Base-by-base conservation (phyloP, 1,140 invertebrate genomes). In the Lycorma delicatula region DNA sequence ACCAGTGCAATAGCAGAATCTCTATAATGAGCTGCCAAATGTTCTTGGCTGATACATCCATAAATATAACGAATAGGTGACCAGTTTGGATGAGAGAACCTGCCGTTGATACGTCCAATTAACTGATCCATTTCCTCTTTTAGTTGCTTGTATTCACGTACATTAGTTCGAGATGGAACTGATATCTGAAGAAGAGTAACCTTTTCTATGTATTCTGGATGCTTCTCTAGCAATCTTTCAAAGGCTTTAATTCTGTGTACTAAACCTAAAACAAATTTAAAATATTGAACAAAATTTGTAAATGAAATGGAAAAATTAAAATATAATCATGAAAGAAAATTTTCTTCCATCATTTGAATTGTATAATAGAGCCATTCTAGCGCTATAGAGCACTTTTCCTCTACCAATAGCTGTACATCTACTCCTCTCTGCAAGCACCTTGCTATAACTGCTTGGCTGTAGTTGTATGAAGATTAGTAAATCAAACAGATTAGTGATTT, bases 111-210 rank as follows among this genome's bases (percentile, higher is more conserved):
- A 46, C 83, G 78, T 29, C 90, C 91, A 53, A 93, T 89, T 34
- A 93, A 68, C 67, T 93, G 89, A 70, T 94, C 90, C 72, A 93
- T 89, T 68, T 93, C 90, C 66, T 93, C 86, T 66, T 93, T 93
- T 51, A 94, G 74, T 62, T 93, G 89, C 65, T 91, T 87, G 66
- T 94, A 94, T 68, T 93, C 91, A 65, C 87, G 87, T 0, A 94
- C 90, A 67, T 93, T 90, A 1, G 89, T 93, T 62, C 91, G 77
- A 0, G 90, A 93, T 12, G 91, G 90, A n/a, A 93, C 90, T 3
- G 90, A 86, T 54, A 94, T 88, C 73, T 92, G 89, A 4, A 92
- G 70, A 52, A 92, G 71, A 5, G 86, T 84, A 13, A 81, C 86
- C 68, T 91, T 84, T 68, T 89, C 89, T 58, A 83, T 84, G 67